A percentile compares a stretch with the other conserved stretches of the same genome.
phyloP scores from a whole-genome alignment of 1,140 invertebrate genomes.

The Mesaphorura yosii region DNA sequence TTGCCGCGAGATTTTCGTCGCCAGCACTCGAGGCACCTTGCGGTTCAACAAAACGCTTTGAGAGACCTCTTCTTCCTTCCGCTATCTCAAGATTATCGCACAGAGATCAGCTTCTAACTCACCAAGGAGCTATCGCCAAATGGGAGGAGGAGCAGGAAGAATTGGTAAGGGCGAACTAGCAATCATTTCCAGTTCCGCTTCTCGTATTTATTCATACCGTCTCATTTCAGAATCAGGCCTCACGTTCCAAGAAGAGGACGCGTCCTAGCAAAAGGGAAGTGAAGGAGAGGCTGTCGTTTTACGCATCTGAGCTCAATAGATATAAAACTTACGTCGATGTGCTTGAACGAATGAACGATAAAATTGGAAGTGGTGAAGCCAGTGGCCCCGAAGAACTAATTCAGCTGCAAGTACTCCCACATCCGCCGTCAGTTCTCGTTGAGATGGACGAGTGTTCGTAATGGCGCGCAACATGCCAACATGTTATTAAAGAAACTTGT shows the following conservation, averaged over 20 bases:
- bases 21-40: slow-evolving; percentile 25
- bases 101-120: slow-evolving; percentile 22
- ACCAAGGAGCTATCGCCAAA: slow-evolving; percentile 17
- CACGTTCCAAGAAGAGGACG: not conserved
- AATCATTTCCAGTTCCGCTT: not conserved
- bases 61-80: slow-evolving; percentile 23
- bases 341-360: slow-evolving; percentile 16
- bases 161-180: slow-evolving; percentile 16
- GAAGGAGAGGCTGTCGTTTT: slow-evolving; percentile 22
- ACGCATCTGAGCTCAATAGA: slow-evolving; percentile 25
- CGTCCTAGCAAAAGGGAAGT: slow-evolving; percentile 11
- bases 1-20: slow-evolving; percentile 23
- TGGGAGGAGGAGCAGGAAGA: slow-evolving; percentile 26
- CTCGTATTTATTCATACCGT: slow-evolving; percentile 2
- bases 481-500: too few relatives aligned
- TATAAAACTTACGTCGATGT: slow-evolving; percentile 25
- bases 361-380: slow-evolving; percentile 5
- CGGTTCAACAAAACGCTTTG: slow-evolving; percentile 16
- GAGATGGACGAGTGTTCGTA: slow-evolving; percentile 27
- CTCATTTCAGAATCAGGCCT: slow-evolving; percentile 17
- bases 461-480: too few relatives aligned
- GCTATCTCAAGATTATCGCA: slow-evolving; percentile 20
- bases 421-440: slow-evolving; percentile 26
- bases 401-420: slow-evolving; percentile 26
- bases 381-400: slow-evolving; percentile 17